Evolutionary conservation across 37 sponge, comb jelly and placozoan genomes (phyloP), one percentile per base, ranked within the genome.

Genomic region (Mnemiopsis leidyi): DNA sequence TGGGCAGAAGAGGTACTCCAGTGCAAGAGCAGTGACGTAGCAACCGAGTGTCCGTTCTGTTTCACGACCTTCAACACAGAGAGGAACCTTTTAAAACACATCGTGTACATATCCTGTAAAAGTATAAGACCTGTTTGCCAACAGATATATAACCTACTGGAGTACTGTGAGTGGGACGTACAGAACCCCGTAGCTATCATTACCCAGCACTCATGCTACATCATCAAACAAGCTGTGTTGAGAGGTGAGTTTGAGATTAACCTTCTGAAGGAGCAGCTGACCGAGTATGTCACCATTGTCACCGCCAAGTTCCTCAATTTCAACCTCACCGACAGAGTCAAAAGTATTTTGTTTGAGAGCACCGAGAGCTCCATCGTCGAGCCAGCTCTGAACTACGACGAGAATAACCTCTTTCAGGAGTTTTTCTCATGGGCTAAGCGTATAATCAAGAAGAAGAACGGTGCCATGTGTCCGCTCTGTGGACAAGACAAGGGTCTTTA

Each of bases 81-180:
- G 40, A 85, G 36, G 48, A 85, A 85, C 25, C 48, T 85, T 7
- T 61, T 85, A 2, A 85, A 85, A 23, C 90, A 85, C 35, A 40
- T 85, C 90, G 61, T 85, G 25, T 85, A 85, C 61, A 85, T 85
- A 0, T 85, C 90, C 21, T 85, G 90, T 39, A 85, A 85, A 25
- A 40, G 40, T 18, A 38, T 85, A 25, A 38, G 90, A 40, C 61
- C 90, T 23, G 40, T 85, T 2, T 85, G 90, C 23, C 21, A 38
- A 1, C 90, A 85, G 90, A 85, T 85, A 29, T 85, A 85, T 61
- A 40, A 26, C n/a, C 3, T 25, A 3, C 32, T 85, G 25, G 61
- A 38, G 20, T 38, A 40, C 3, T 40, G 40, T 25, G 90, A 85
- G 61, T 85, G 90, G 90, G 90, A 85, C 26, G 40, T 38, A 23